Evolutionary conservation across 2,888 invertebrate genomes (phyloP).

Genomic region (Podabrus alpinus): DNA sequence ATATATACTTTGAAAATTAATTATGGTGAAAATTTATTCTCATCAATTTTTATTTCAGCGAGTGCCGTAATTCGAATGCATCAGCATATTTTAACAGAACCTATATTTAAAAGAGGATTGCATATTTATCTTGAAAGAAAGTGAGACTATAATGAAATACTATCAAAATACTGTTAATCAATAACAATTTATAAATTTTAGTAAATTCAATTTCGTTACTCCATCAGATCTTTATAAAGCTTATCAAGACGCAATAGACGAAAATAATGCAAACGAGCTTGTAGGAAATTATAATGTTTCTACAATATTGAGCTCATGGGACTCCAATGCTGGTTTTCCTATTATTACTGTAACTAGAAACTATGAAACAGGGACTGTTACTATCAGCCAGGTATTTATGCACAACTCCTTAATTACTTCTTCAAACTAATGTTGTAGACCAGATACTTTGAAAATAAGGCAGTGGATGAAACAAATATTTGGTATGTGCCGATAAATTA

Average conservation of each 20-base stretch:
- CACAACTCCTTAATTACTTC: background rate
- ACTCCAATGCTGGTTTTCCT: conserved; percentile 16
- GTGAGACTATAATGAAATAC: background rate
- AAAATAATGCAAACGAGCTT: background rate
- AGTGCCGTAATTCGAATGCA: conserved; percentile 61
- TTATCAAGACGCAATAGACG: conserved; percentile 12
- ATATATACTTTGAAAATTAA: too few relatives aligned
- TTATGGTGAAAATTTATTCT: background rate
- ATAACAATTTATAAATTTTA: background rate
- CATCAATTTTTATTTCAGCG: conserved; percentile 50
- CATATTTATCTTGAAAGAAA: conserved; percentile 23
- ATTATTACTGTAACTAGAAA: conserved; percentile 19
- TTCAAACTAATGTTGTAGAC: background rate
- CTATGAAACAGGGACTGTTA: conserved; percentile 11
- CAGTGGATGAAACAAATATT: background rate
- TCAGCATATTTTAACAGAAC: conserved; percentile 24
- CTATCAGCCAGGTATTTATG: conserved; percentile 14
- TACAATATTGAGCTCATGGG: conserved; percentile 24
- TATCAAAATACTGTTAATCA: background rate
- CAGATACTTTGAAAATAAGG: background rate
- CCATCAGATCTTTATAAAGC: conserved; percentile 15
- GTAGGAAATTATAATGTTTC: conserved; percentile 8
- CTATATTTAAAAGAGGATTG: conserved; percentile 26
- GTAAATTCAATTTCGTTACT: conserved; percentile 9
- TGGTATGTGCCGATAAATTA: conserved; percentile 17